These are phyloP conservation scores for Marmota flaviventris DNA, from an alignment of 2,113 vertebrate species.

Conservation along the genomic window DNA sequence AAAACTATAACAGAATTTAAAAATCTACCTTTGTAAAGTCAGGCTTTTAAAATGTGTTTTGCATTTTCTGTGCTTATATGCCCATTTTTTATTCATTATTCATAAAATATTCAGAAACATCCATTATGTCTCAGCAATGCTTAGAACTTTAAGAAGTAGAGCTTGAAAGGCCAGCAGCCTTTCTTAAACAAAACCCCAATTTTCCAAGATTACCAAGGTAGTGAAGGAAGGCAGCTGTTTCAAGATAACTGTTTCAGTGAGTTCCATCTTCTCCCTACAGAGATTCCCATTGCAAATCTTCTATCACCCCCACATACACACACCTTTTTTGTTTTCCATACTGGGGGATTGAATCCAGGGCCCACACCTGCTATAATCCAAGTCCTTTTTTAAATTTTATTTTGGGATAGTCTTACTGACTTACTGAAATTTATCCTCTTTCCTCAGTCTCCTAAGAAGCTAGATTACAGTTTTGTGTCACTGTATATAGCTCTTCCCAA, in stretches of 20 bases:
- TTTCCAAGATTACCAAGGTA: background rate
- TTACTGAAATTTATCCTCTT: background rate
- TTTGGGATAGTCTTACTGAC: background rate
- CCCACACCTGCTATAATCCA: background rate
- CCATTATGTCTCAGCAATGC: background rate
- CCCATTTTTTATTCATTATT: slow-evolving; percentile 49
- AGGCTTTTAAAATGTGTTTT: background rate
- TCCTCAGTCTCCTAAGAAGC: background rate
- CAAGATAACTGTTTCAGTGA: background rate
- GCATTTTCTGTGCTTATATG: slow-evolving; percentile 17
- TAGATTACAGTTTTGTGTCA: background rate
- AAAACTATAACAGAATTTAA: background rate
- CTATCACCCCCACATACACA: no score
- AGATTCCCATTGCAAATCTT: background rate
- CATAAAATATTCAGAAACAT: slow-evolving; percentile 51
- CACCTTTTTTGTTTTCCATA: no score
- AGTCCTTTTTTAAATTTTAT: background rate
- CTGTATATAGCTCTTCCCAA: background rate
- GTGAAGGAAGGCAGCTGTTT: background rate
- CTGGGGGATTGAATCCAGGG: no score
- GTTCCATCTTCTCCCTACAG: background rate
- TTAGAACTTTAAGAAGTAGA: slow-evolving; percentile 24
- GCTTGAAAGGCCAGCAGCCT: slow-evolving; percentile 8
- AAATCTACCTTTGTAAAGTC: background rate
- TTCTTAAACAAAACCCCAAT: background rate